Conservation (phyloP, 2,113 vertebrate genomes). For the Sphaerodactylus townsendi region DNA sequence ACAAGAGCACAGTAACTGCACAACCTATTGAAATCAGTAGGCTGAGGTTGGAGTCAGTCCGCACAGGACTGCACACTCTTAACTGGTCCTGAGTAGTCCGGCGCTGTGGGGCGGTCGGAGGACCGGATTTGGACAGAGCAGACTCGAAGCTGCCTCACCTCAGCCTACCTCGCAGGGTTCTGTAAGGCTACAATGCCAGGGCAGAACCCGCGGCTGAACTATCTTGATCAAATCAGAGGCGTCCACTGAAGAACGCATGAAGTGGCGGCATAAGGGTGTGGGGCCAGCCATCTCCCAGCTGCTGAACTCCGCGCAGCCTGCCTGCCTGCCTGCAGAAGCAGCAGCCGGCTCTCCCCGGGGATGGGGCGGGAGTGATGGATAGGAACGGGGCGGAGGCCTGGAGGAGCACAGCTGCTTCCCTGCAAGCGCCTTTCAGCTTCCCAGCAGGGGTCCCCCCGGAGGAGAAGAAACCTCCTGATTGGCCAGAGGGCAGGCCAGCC, state of each 20-base stretch:
- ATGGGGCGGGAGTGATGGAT: not conserved
- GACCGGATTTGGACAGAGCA: not conserved
- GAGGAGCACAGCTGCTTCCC: not conserved
- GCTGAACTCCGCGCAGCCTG: not conserved
- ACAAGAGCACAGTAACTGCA: too few species aligned
- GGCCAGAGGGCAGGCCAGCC: not conserved
- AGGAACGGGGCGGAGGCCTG: not conserved
- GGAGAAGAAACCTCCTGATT: slow-evolving; percentile 1
- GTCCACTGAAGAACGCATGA: not conserved
- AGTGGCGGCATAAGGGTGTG: too few species aligned
- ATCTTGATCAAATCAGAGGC: too few species aligned
- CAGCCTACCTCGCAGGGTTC: not conserved
- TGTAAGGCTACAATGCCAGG: not conserved
- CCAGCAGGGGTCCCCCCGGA: not conserved
- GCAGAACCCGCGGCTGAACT: not conserved
- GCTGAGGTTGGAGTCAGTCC: too few species aligned
- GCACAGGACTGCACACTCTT: too few species aligned
- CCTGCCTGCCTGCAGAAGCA: not conserved
- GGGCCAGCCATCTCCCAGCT: too few species aligned
- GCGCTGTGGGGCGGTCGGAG: too few species aligned
- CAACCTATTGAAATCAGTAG: too few species aligned
- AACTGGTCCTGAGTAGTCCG: not conserved
- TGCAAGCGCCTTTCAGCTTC: not conserved
- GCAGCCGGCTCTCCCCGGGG: not conserved
- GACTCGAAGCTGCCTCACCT: not conserved